Percentiles rank a stretch among this genome's conserved stretches.
Evolutionary conservation across 2,888 invertebrate species (phyloP).

Genomic region (Clistopyga incitator): DNA sequence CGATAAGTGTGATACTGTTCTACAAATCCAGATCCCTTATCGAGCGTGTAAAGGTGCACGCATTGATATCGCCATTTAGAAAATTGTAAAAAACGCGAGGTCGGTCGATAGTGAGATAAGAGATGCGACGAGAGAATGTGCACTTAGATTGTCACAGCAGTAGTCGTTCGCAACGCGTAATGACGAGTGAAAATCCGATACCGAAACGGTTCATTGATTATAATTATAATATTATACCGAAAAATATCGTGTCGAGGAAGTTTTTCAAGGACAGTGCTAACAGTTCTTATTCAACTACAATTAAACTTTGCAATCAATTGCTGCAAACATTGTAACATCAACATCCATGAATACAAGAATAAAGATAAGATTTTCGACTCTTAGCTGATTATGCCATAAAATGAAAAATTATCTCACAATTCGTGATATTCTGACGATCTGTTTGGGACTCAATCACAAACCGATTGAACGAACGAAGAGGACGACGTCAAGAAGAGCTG

Average conservation of each 20-base stretch:
- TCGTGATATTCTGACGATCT: slow-evolving; percentile 65
- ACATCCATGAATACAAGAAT: neutral
- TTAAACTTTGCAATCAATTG: neutral
- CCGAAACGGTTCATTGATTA: slow-evolving; percentile 12
- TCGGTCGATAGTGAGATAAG: slow-evolving; percentile 62
- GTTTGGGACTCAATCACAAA: slow-evolving; percentile 67
- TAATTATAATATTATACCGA: slow-evolving; percentile 1
- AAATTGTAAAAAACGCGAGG: slow-evolving; percentile 11
- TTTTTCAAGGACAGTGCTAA: neutral
- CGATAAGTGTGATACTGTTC: slow-evolving; percentile 44
- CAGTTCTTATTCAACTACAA: slow-evolving; percentile 4
- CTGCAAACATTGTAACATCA: neutral
- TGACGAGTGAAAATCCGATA: slow-evolving; percentile 16
- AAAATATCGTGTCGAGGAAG: neutral
- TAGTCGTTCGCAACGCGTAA: slow-evolving; percentile 17
- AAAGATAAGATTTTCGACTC: neutral
- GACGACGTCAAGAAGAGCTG: slow-evolving; percentile 49
- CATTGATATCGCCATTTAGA: slow-evolving; percentile 46
- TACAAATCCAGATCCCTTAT: slow-evolving; percentile 58
- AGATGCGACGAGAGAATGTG: slow-evolving; percentile 44
- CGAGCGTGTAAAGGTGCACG: neutral
- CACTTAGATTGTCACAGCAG: slow-evolving; percentile 47
- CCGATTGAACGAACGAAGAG: slow-evolving; percentile 50
- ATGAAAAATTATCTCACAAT: slow-evolving; percentile 70
- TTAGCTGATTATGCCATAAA: neutral